Evolutionary conservation across 2,797 vertebrate genomes (phyloP).

Genomic region (Muscicapa striata): DNA sequence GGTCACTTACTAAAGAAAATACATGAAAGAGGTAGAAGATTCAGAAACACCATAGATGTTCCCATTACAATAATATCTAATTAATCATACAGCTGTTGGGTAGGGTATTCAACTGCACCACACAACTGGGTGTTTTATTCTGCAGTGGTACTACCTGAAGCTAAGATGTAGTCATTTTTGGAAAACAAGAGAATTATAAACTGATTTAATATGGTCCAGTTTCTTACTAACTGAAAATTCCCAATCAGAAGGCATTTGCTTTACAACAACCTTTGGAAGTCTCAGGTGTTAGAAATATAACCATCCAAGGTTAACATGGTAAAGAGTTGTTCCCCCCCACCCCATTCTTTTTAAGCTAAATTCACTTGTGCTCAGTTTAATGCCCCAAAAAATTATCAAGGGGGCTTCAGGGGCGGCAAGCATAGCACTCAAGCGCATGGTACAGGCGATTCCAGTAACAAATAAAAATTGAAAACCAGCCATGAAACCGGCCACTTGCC

Average conservation of each 20-base stretch:
- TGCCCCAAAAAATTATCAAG: background rate
- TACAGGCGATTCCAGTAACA: background rate
- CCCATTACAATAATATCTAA: slow-evolving; percentile 20
- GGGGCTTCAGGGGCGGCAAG: background rate
- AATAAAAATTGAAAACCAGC: background rate
- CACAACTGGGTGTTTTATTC: background rate
- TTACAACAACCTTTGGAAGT: background rate
- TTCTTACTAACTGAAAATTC: slow-evolving; percentile 10
- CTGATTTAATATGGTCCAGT: background rate
- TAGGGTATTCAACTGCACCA: background rate
- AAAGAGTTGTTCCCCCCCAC: background rate
- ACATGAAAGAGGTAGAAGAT: slow-evolving; percentile 68
- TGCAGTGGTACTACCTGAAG: background rate
- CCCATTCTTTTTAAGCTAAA: background rate
- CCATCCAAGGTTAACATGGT: background rate
- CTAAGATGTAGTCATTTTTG: background rate
- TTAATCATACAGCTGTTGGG: background rate
- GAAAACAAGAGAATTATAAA: slow-evolving; percentile 1
- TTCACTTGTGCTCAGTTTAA: background rate
- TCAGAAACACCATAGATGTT: slow-evolving; percentile 50
- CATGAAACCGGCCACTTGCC: slow-evolving; percentile 14
- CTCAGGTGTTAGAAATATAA: background rate
- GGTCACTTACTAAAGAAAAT: slow-evolving; percentile 49
- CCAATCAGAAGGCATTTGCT: background rate
- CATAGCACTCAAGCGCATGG: background rate